These are phyloP conservation scores for Coremacera marginata DNA, from an alignment of 2,888 invertebrate genomes.

Conservation along the genomic window DNA sequence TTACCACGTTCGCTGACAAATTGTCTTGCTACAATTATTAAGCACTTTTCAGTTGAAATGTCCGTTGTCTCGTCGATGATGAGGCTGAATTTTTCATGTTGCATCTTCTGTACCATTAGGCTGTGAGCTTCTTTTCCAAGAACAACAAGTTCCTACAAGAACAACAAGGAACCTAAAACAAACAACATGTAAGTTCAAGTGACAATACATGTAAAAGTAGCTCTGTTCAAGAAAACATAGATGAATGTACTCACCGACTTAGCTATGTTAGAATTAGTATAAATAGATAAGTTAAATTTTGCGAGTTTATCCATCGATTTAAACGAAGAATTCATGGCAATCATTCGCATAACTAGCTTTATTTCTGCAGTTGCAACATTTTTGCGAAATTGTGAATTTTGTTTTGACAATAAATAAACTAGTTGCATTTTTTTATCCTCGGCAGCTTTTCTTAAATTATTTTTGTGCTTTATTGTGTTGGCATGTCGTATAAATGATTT, in stretches of 20 bases:
- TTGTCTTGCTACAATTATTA: too few relatives aligned
- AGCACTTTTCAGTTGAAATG: too few relatives aligned
- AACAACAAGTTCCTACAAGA: conserved; percentile 33
- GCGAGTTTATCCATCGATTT: conserved; percentile 37
- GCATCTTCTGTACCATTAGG: conserved; percentile 24
- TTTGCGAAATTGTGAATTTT: background rate
- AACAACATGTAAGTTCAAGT: conserved; percentile 20
- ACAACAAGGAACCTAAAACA: conserved; percentile 32
- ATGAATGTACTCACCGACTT: too few relatives aligned
- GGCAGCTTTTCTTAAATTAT: too few relatives aligned
- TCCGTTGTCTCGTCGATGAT: conserved; percentile 42
- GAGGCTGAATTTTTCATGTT: conserved; percentile 36
- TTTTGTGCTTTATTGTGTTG: too few relatives aligned
- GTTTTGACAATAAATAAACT: background rate
- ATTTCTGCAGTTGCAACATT: conserved; percentile 39
- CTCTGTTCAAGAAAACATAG: too few relatives aligned
- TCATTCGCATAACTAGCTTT: conserved; percentile 32
- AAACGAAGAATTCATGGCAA: conserved; percentile 37
- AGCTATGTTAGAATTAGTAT: too few relatives aligned
- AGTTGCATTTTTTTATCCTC: background rate
- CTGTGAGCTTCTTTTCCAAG: conserved; percentile 31
- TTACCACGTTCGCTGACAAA: too few relatives aligned
- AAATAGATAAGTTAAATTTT: too few relatives aligned
- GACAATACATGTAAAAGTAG: too few relatives aligned
- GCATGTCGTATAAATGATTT: too few relatives aligned